Percentiles rank a stretch among this genome's conserved stretches.
phyloP scores from a whole-genome alignment of 2,888 invertebrate genomes.

The Platerodrilus igneus region DNA sequence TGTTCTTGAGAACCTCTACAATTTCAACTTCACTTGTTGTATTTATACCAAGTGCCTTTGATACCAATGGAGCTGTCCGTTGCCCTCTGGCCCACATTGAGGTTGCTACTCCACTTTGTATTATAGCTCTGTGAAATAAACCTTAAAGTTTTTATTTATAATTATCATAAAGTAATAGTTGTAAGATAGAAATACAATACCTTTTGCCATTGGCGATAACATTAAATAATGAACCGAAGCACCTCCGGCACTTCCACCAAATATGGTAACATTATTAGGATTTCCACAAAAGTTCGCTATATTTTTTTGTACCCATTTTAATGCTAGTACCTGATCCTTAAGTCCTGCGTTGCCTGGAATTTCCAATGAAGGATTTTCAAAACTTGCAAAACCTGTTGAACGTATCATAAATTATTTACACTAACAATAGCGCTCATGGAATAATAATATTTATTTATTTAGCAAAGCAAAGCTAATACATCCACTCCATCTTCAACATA shows the following conservation, averaged over 20 bases:
- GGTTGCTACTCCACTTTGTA: constrained; percentile 41
- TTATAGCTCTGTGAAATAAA: constrained; percentile 41
- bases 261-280: constrained; percentile 50
- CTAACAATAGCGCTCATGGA: no score
- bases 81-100: constrained; percentile 35
- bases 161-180: constrained; percentile 34
- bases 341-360: constrained; percentile 54
- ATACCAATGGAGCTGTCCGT: constrained; percentile 41
- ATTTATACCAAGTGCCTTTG: constrained; percentile 41
- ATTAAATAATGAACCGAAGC: constrained; percentile 50
- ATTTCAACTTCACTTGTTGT: constrained; percentile 41
- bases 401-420: no score
- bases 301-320: constrained; percentile 52
- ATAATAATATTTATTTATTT: no score
- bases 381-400: constrained; percentile 52
- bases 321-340: constrained; percentile 52
- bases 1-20: constrained; percentile 41
- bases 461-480: no score
- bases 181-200: constrained; percentile 41
- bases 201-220: constrained; percentile 49
- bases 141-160: constrained; percentile 33
- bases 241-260: constrained; percentile 54
- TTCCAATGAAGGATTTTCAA: constrained; percentile 47
- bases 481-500: no score
- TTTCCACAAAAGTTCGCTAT: constrained; percentile 52